phyloP scores from a whole-genome alignment of 2,888 invertebrate species.

The Drosophila stalkeri region DNA sequence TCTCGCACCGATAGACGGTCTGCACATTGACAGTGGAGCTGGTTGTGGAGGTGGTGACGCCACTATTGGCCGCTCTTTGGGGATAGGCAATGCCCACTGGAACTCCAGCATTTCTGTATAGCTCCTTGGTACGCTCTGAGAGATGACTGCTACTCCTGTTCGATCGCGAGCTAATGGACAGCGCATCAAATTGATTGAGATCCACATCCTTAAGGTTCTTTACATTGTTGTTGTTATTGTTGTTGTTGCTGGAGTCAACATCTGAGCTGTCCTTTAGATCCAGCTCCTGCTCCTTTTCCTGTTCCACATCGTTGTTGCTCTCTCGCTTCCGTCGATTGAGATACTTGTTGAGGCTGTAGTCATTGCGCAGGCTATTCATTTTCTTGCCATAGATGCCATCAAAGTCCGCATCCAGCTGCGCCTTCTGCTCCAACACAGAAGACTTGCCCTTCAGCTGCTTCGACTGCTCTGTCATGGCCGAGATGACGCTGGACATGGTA shows the following conservation, averaged over 20 bases:
- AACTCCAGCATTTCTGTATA: conserved; percentile 83
- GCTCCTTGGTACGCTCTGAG: conserved; percentile 84
- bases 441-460: neutral
- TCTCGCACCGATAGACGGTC: conserved; percentile 84
- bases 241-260: conserved; percentile 40
- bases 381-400: conserved; percentile 80
- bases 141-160: conserved; percentile 83
- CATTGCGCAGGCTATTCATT: conserved; percentile 80
- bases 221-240: conserved; percentile 55
- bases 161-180: conserved; percentile 84
- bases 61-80: conserved; percentile 75
- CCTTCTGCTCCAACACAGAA: conserved; percentile 19
- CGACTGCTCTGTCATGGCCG: conserved; percentile 50
- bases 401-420: conserved; percentile 66
- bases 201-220: conserved; percentile 73
- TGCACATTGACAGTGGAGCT: conserved; percentile 70
- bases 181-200: conserved; percentile 82
- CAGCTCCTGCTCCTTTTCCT: conserved; percentile 21
- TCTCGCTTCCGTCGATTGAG: conserved; percentile 76
- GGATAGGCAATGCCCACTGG: conserved; percentile 84
- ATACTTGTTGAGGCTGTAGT: conserved; percentile 84
- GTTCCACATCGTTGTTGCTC: conserved; percentile 39
- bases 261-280: conserved; percentile 41
- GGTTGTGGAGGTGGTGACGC: conserved; percentile 51
- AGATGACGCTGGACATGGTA: conserved; percentile 74